Evolutionary conservation across 2,888 invertebrate species (phyloP), one percentile per base, ranked within the genome.

Genomic region (Eupelmus urozonus): DNA sequence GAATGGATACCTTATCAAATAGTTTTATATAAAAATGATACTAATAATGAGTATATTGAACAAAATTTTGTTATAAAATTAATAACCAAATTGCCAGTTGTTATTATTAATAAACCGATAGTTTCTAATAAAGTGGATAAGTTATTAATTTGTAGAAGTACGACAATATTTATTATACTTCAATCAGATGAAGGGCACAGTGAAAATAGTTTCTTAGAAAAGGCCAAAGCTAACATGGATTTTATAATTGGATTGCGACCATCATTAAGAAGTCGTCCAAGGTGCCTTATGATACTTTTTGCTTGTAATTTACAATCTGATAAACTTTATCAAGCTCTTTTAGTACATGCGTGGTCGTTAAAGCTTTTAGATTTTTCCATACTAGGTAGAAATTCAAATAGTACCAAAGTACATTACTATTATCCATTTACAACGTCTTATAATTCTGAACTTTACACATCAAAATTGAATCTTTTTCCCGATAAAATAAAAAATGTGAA

Each of bases 341-440:
- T 72, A 18, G 4, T 49, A 1, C 18, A 72, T 18, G 77, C 77
- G 0, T 77, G 77, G 77, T 29, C 40, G 7, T 20, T 62, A 1
- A 72, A 78, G 11, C 55, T 73, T 25, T 13, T 73, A 18, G 72
- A 78, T 34, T 62, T 78, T 16, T n/a, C 72, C 13, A 63, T 63
- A 7, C 29, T 76, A 2, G 42, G 25, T 13, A 7, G 57, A 1
- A 23, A 55, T 18, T 2, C 18, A 5, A 16, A 55, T 1, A 4
- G 13, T n/a, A 13, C 3, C 9, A 45, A 23, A 2, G 0, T 66
- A 3, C 7, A 27, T 13, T 5, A 16, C 2, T 78, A 69, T 20
- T 18, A 78, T 49, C 78, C 78, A 40, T 78, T 78, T 11, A 45
- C 40, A 0, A 25, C 1, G 1, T 16, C 2, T 4, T 63, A 65